Conservation (phyloP, 1,140 invertebrate genomes). For the Coptotermes formosanus region DNA sequence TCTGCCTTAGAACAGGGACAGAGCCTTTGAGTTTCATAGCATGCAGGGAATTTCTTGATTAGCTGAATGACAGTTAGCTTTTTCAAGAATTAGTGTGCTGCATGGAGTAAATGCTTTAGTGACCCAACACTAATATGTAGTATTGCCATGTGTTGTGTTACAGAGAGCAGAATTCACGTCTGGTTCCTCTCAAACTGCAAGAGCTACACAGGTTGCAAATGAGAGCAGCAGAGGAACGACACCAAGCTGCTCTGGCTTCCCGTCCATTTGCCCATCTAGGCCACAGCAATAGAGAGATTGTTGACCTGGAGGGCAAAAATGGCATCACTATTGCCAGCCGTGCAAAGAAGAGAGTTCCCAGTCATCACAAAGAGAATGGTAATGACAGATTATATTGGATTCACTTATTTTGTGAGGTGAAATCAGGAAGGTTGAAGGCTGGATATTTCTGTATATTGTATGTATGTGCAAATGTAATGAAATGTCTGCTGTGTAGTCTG, state of each 20-base stretch:
- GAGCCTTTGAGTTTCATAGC: too few relatives aligned
- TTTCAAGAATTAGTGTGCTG: too few relatives aligned
- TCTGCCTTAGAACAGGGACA: too few relatives aligned
- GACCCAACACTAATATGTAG: too few relatives aligned
- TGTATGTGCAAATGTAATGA: too few relatives aligned
- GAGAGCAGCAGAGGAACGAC: conserved; percentile 48
- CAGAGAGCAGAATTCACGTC: conserved; percentile 81
- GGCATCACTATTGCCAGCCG: neutral
- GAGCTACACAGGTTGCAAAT: conserved; percentile 73
- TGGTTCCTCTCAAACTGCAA: conserved; percentile 85
- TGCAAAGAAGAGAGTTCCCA: neutral
- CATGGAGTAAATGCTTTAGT: too few relatives aligned
- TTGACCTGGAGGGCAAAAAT: neutral
- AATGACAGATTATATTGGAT: neutral
- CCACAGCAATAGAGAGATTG: conserved; percentile 20
- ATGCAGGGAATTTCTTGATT: too few relatives aligned
- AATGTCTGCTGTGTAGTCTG: too few relatives aligned
- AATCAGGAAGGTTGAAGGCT: too few relatives aligned
- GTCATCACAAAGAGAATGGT: conserved; percentile 8
- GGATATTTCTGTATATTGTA: too few relatives aligned
- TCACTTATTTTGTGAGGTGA: too few relatives aligned
- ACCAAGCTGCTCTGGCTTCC: conserved; percentile 41
- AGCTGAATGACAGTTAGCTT: too few relatives aligned
- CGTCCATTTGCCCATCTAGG: conserved; percentile 63
- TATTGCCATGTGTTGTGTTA: conserved; percentile 38